These are phyloP conservation scores for Scolopax mira DNA, from an alignment of 2,113 vertebrate species.

Conservation along the genomic window DNA sequence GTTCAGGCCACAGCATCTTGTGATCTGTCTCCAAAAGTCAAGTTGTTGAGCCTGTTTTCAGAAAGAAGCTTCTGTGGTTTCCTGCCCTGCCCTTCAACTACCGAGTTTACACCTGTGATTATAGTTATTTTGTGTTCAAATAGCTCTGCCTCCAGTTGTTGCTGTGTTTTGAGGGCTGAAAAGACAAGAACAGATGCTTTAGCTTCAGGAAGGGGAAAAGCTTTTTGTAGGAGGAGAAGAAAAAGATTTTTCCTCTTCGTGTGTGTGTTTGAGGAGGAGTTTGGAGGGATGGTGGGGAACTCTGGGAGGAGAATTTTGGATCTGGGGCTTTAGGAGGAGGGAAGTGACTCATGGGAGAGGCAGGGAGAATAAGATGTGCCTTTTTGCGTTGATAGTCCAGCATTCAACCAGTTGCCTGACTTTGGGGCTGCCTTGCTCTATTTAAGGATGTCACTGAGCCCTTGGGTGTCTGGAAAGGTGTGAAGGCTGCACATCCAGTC, in stretches of 20 bases:
- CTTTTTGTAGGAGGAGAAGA: background rate
- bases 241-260: background rate
- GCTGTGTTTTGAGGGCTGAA: background rate
- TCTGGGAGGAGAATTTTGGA: background rate
- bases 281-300: background rate
- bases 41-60: background rate
- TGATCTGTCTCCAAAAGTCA: background rate
- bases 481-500: background rate
- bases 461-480: background rate
- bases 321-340: background rate
- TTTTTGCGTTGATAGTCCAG: background rate
- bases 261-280: background rate
- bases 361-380: background rate
- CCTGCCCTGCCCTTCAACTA: background rate
- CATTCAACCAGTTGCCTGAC: background rate
- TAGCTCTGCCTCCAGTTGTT: accelerated
- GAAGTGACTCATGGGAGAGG: too few relatives aligned
- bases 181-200: background rate
- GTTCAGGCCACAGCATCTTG: accelerated
- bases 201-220: background rate
- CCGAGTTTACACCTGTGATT: accelerated
- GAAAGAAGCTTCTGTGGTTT: background rate
- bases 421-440: background rate
- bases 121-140: background rate
- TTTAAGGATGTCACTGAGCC: background rate